Evolutionary conservation across 35 echinoderm and acorn worm genomes (phyloP), one percentile per base, ranked within the genome.

Genomic region (Heliocidaris erythrogramma): DNA sequence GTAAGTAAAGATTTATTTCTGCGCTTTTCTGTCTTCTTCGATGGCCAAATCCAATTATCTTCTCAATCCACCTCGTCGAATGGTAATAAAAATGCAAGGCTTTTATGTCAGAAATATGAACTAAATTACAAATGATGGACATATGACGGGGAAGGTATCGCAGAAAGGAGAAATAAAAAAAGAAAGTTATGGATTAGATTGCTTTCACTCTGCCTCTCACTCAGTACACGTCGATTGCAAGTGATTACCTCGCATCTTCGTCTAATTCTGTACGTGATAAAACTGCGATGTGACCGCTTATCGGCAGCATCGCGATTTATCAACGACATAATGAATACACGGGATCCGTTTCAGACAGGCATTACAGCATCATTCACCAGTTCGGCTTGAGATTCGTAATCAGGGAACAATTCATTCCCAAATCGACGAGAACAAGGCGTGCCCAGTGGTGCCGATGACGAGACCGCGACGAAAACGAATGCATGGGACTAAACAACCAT

Each of bases 251-350:
- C 87, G 47, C 87, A 89, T 89, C 87, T 89, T 89, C 87, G 87
- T 89, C 87, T 89, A 89, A 89, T 89, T 89, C 87, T 89, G 30
- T 47, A 89, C 87, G 87, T 89, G 87, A 89, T 89, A 89, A 89
- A 89, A 89, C 47, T 89, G 87, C 29, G 31, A 89, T 89, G 87
- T 89, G 87, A 89, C 87, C 87, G 87, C 87, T 89, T 89, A 92
- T 92, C 91, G 49, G 11, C 17, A 59, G 27, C 91, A 92, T 92
- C 91, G 49, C 48, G 91, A 92, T 30, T 92, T 59, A 50, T 59
- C 48, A 59, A 30, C 47, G 47, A 30, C 91, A 32, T 30, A 92
- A 92, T 92, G 91, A 92, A 92, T 89, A 89, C 49, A 48, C 91
- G 91, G 91, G 47, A 30, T 92, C 31, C 29, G 31, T 92, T 92